Percentiles rank a stretch among this genome's conserved stretches.
These are phyloP conservation scores for Pandemis corylana DNA, from an alignment of 2,888 invertebrate species.

Conservation along the genomic window DNA sequence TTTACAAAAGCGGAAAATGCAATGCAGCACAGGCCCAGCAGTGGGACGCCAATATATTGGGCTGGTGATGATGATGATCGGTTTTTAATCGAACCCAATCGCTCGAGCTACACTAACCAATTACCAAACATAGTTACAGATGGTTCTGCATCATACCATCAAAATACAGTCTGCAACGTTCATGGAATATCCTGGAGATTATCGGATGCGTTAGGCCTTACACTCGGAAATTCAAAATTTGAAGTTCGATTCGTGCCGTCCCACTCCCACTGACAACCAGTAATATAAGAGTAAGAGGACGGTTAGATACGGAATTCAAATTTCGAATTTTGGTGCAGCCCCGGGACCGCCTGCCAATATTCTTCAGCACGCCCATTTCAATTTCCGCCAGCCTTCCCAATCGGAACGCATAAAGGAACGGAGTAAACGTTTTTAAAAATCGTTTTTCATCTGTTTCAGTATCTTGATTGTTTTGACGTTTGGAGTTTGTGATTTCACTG, in stretches of 20 bases:
- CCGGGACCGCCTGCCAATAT: conserved; percentile 37
- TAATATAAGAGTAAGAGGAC: too few relatives aligned
- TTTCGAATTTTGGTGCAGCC: too few relatives aligned
- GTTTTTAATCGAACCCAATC: too few relatives aligned
- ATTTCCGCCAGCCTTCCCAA: conserved; percentile 26
- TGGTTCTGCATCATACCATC: neutral
- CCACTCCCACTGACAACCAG: too few relatives aligned
- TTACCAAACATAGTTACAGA: neutral
- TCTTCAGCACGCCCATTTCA: conserved; percentile 39
- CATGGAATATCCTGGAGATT: conserved; percentile 37
- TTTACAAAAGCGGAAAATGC: too few relatives aligned
- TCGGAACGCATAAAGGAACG: conserved; percentile 20
- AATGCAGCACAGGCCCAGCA: too few relatives aligned
- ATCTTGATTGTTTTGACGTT: conserved; percentile 33
- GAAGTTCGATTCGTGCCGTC: too few relatives aligned
- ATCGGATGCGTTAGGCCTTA: neutral
- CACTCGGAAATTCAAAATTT: too few relatives aligned
- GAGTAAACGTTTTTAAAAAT: conserved; percentile 23
- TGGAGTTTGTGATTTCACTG: conserved; percentile 6
- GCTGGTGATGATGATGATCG: too few relatives aligned
- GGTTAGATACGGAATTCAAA: too few relatives aligned
- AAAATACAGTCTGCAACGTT: conserved; percentile 19
- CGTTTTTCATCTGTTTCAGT: conserved; percentile 25
- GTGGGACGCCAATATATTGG: too few relatives aligned
- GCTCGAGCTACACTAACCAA: neutral